Evolutionary conservation across 2,797 vertebrate species (phyloP), one percentile per base, ranked within the genome.

Genomic region (Myotis myotis): DNA sequence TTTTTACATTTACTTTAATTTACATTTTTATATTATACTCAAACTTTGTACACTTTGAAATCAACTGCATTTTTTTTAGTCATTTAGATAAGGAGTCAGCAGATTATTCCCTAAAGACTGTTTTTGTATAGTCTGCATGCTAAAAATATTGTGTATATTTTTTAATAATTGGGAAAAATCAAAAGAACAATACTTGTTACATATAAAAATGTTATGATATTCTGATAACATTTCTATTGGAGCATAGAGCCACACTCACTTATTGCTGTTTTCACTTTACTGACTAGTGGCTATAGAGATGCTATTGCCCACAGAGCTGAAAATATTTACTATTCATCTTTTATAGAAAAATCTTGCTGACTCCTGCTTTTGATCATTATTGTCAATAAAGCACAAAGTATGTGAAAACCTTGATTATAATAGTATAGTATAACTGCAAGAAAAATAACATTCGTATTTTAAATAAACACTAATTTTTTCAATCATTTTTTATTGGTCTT

Each of bases 391-490:
- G 84, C 10, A 47, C 16, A 86, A 55, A 49, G 10, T 53, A 25
- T 33, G 12, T 53, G 36, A 72, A 57, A 82, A 93, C 30, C 75
- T 78, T 91, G 19, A 62, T 38, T 79, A n/a, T 78, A 49, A 70
- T 36, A 83, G 30, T n/a, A 70, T 49, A 28, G 20, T 44, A 33
- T 71, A 91, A 70, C 49, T 66, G 53, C n/a, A 74, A 86, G 64
- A 83, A 86, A 84, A 74, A 75, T 55, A 81, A 28, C 13, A 53
- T 81, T 85, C 75, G 15, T 70, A 41, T 66, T 80, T 84, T 79
- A 74, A 72, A 89, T 70, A 41, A 91, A 82, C n/a, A 33, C n/a
- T 57, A 78, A 55, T 36, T 71, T 94, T 94, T 55, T 70, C 70
- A 49, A 79, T 44, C 23, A 11, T 72, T 11, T 76, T 71, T 19